These are phyloP conservation scores for Lepidostoma basale DNA, from an alignment of 1,140 invertebrate genomes.

Conservation along the genomic window DNA sequence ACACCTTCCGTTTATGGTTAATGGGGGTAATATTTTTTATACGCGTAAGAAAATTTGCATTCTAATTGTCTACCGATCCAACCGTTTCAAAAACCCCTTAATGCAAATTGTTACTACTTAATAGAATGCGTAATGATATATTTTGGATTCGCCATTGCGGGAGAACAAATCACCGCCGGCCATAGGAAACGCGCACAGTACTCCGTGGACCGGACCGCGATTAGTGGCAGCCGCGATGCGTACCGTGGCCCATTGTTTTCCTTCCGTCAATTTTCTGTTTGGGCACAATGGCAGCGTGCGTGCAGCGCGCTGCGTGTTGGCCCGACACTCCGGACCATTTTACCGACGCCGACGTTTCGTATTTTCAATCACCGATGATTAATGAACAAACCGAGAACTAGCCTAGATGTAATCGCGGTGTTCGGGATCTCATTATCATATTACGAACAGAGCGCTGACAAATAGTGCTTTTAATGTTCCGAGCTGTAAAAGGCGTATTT, in stretches of 20 bases:
- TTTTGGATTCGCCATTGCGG: too few species aligned
- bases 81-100: too few species aligned
- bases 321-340: conserved; percentile 10
- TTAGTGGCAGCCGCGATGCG: conserved; percentile 20
- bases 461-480: background rate
- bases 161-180: too few species aligned
- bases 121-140: too few species aligned
- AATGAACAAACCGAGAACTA: conserved; percentile 5
- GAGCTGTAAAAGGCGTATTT: background rate
- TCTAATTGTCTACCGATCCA: too few species aligned
- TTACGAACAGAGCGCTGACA: background rate
- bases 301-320: background rate
- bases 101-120: too few species aligned
- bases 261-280: conserved; percentile 14
- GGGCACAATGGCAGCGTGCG: background rate
- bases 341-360: conserved; percentile 1
- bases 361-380: conserved; percentile 29
- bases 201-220: background rate
- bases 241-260: conserved; percentile 14
- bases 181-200: too few species aligned
- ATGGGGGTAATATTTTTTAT: too few species aligned
- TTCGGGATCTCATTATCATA: conserved; percentile 12
- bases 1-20: too few species aligned
- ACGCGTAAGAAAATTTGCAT: too few species aligned
- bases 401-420: conserved; percentile 10